Base-by-base conservation (phyloP, 2,113 vertebrate genomes). In the Bagarius yarrelli region DNA sequence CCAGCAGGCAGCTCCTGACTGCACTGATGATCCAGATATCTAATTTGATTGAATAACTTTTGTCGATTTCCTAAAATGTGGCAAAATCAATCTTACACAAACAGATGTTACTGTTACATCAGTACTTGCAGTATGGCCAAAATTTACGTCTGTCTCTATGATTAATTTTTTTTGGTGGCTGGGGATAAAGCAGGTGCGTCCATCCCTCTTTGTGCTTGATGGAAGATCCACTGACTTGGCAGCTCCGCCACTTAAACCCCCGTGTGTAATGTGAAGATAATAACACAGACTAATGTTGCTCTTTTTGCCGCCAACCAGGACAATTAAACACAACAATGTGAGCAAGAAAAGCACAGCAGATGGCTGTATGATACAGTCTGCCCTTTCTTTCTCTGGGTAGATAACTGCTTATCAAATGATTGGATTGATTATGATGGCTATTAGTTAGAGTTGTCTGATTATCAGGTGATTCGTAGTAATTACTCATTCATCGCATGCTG, bases 201-300 rank as follows among this genome's bases (percentile, higher is more conserved):
- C 36, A 72, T 71, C 67, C 52, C 53, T 34, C n/a, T 14, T 57
- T 53, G 30, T 34, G 57, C 69, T 70, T 32, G 27, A 60, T 53
- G 40, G 69, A 44, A 32, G 16, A 32, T 59, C 55, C 55, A 61
- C 25, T 15, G 27, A 80, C 55, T 52, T 80, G 67, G 66, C 64
- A 72, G 56, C 21, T 27, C 40, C 60, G 55, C 55, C 25, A 50
- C 18, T 47, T 71, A 60, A 80, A 70, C 50, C 70, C 27, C 23
- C 23, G 79, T 74, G 53, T 74, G 53, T 64, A 81, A 81, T 55
- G 70, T 53, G 71, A 74, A 55, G 14, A 64, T 75, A 56, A 75
- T 56, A 57, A 69, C 50, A 56, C 77, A 56, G 64, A 40, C 63
- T 70, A 56, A 79, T 69, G 50, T 79, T 40, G 52, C 32, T 79